Evolutionary conservation across 2,113 vertebrate species (phyloP), one percentile per base, ranked within the genome.

Genomic region (Brachionichthys hirsutus): DNA sequence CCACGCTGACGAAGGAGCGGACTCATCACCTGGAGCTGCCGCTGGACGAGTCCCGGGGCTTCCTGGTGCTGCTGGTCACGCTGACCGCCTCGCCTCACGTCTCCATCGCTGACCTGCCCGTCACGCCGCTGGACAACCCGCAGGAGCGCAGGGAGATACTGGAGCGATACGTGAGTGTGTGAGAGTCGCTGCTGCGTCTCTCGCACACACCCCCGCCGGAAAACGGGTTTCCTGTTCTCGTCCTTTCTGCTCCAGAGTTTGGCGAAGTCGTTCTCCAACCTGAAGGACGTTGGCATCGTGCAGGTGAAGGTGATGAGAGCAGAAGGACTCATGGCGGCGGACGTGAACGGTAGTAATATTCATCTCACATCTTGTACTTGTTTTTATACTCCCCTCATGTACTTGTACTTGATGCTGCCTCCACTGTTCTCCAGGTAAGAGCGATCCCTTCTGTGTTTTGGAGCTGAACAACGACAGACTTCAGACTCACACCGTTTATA

Each of bases 271-370:
- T 91, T 98, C 72, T 90, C 78, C 22, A 94, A 94, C 75, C 24
- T 97, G 49, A 95, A 87, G 40, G 96, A 98, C 15, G 93, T 98
- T 49, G 96, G 96, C 75, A 84, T 97, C 64, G 84, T 98, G 47
- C 95, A 97, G 84, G 92, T 98, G 77, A 98, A 97, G 90, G 94
- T 98, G 77, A 90, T 95, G 87, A 88, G 93, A 79, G 96, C 96
- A 8, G 96, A 97, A 82, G 94, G 94, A 11, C 91, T 98, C 78
- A 94, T 96, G 94, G 95, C 91, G 54, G 96, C 96, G 48, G 96
- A 98, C 59, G 94, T 98, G 36, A 98, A 89, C 68, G 96, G 96
- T 94, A 90, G 91, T 45, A 14, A 49, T 9, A 30, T 4, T 30
- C 24, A 30, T 18, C 12, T 12, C 20, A 22, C 46, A 4, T 11